Conservation (phyloP, 1,140 invertebrate species). For the Lasioglossum baleicum region DNA sequence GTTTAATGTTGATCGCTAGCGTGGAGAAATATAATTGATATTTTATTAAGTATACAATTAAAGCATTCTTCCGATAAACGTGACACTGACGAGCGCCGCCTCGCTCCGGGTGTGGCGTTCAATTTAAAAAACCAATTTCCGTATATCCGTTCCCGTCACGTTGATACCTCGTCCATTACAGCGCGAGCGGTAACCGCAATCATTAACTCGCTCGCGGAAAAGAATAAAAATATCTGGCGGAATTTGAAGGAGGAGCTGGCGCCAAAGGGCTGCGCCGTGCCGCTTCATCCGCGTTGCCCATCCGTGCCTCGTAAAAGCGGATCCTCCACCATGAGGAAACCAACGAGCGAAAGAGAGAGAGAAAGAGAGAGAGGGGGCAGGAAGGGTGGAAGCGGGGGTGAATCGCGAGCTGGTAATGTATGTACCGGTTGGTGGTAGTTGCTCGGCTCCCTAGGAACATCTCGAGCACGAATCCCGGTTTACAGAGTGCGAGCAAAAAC, state of each 20-base stretch:
- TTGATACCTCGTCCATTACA: not conserved
- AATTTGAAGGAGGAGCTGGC: not conserved
- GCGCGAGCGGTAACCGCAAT: too few relatives aligned
- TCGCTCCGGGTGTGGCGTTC: too few relatives aligned
- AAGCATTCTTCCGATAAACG: too few relatives aligned
- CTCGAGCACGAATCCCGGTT: conserved; percentile 1
- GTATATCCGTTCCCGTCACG: not conserved
- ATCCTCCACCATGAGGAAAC: too few relatives aligned
- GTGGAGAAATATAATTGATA: too few relatives aligned
- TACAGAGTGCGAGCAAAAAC: not conserved
- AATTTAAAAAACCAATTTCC: not conserved
- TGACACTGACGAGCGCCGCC: too few relatives aligned
- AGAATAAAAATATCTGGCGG: not conserved
- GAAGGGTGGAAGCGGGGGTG: too few relatives aligned
- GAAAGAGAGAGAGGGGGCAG: too few relatives aligned
- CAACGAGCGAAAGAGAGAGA: too few relatives aligned
- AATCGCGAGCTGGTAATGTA: not conserved
- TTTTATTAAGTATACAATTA: too few relatives aligned
- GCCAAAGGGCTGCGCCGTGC: not conserved
- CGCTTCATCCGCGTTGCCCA: not conserved
- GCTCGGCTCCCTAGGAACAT: not conserved
- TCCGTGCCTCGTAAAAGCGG: too few relatives aligned
- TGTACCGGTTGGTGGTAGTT: not conserved
- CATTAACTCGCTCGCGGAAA: not conserved
- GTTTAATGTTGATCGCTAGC: too few relatives aligned